Base-by-base conservation (phyloP, 2,113 vertebrate genomes). In the Piaya cayana region DNA sequence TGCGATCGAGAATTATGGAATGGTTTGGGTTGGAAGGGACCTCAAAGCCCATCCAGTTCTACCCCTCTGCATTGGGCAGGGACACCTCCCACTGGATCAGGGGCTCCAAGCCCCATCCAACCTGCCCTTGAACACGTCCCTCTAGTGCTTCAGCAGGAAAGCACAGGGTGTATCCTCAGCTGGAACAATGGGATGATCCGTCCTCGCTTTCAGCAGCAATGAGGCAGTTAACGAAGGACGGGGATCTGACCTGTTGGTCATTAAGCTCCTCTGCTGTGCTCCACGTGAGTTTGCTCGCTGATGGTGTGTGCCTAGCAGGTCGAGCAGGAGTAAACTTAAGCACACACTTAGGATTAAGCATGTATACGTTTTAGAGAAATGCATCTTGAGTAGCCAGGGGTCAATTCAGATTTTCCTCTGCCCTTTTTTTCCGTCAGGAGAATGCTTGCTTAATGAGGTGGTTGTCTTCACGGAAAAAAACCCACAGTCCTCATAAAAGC, bases 201-300 rank as follows among this genome's bases (percentile, higher is more conserved):
- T n/a, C 27, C 39, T 69, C 13, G 0, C 4, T 39, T 55, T 5
- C 1, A 1, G 27, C 20, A 53, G 64, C 7, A 60, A 37, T n/a
- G 25, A 29, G 45, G 43, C 55, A 27, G 39, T 42, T 64, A 50
- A 37, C 7, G 43, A 74, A 49, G 68, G 64, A 17, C 30, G 36
- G 47, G 36, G 22, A 6, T 53, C 37, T 77, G 78, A 39, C 53
- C 69, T 50, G 20, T 17, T 37, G 45, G 6, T 34, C 2, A 0
- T 43, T 12, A 68, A 60, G 39, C 55, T 82, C 79, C 21, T 74
- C 45, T 78, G 60, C 34, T 13, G 3, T 11, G 12, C 64, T 70
- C 50, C 64, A 22, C 19, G n/a, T 1, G 55, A 12, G 39, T 23
- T 37, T 6, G 1, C 47, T 63, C 43, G 20, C 37, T 34, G 37